Conservation (phyloP, 2,797 vertebrate species). For the Danio choprae region DNA sequence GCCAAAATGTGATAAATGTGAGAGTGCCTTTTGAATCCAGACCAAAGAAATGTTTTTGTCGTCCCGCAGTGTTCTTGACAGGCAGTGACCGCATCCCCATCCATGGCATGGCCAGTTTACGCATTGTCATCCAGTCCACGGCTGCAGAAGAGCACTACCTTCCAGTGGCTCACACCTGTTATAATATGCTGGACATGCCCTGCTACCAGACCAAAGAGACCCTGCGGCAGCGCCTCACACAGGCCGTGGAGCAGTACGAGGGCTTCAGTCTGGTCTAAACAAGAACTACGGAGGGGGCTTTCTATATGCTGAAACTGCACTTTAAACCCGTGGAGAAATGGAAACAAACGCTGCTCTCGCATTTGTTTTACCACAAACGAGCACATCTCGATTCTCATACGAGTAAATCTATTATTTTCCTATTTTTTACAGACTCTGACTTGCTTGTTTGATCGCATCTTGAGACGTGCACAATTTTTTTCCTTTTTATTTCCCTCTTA, state of each 20-base stretch:
- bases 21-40: background rate
- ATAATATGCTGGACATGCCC: conserved; percentile 97
- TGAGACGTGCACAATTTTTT: conserved; percentile 17
- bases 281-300: background rate
- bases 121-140: conserved; percentile 93
- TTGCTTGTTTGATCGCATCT: conserved; percentile 22
- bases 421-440: conserved; percentile 34
- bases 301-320: conserved; percentile 50
- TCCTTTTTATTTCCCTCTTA: background rate
- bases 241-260: conserved; percentile 95
- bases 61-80: conserved; percentile 89
- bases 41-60: background rate
- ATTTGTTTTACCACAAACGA: conserved; percentile 20
- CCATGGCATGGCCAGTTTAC: conserved; percentile 95
- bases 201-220: conserved; percentile 94
- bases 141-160: conserved; percentile 88
- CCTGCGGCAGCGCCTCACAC: conserved; percentile 85
- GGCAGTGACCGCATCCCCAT: conserved; percentile 98
- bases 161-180: conserved; percentile 97
- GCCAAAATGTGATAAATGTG: background rate
- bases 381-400: conserved; percentile 26
- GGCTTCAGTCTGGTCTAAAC: conserved; percentile 93
- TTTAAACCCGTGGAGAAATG: conserved; percentile 40
- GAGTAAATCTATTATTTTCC: conserved; percentile 49
- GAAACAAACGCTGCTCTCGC: conserved; percentile 30